phyloP scores from a whole-genome alignment of 1,140 invertebrate species.

The Drosophila arawakana region DNA sequence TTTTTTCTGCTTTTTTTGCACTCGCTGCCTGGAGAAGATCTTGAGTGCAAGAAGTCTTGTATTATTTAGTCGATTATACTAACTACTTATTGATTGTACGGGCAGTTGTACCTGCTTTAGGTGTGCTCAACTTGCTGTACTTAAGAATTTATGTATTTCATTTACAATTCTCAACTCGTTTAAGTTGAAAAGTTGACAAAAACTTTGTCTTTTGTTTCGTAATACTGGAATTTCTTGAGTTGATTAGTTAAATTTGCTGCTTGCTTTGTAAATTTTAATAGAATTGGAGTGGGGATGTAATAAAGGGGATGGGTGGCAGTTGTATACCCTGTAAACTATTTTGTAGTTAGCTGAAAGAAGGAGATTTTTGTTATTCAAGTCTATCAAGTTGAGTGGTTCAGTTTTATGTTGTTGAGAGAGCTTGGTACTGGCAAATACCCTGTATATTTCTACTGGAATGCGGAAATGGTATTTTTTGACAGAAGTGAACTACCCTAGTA shows the following conservation, averaged over 20 bases:
- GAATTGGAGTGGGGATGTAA: background rate
- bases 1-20: too few relatives aligned
- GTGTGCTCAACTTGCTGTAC: constrained; percentile 1
- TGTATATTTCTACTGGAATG: background rate
- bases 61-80: constrained; percentile 23
- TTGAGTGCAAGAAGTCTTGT: constrained; percentile 4
- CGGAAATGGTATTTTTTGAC: too few relatives aligned
- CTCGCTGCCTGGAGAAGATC: constrained; percentile 20
- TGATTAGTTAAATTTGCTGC: background rate
- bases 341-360: too few relatives aligned
- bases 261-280: background rate
- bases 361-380: too few relatives aligned
- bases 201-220: background rate
- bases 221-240: background rate
- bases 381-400: too few relatives aligned
- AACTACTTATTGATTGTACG: constrained; percentile 29
- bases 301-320: background rate
- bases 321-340: background rate
- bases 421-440: background rate
- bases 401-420: too few relatives aligned
- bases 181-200: background rate
- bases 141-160: background rate
- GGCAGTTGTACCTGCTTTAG: background rate
- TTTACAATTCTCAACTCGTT: constrained; percentile 10
- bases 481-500: background rate